A percentile compares a stretch with the other conserved stretches of the same genome.
Evolutionary conservation across 2,888 invertebrate species (phyloP).

Genomic region (Bugula neritina): DNA sequence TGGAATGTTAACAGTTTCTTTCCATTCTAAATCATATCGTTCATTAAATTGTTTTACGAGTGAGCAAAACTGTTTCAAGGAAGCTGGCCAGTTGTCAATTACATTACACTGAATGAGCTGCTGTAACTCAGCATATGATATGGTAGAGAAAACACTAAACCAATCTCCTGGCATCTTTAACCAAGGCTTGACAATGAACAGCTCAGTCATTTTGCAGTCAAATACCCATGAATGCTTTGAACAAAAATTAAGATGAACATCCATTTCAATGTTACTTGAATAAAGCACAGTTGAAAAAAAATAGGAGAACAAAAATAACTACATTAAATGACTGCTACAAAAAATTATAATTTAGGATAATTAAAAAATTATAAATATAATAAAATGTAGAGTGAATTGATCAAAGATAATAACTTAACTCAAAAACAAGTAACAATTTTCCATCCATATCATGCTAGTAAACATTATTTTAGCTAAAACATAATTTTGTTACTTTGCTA

Average conservation of each 20-base stretch:
- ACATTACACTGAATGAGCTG: neutral
- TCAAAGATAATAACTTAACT: too few relatives aligned
- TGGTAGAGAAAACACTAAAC: neutral
- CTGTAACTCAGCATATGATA: neutral
- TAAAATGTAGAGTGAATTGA: too few relatives aligned
- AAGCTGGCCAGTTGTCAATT: neutral
- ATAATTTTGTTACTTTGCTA: too few relatives aligned
- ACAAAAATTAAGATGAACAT: constrained; percentile 32
- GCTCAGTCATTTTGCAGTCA: constrained; percentile 42
- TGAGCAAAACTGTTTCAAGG: neutral
- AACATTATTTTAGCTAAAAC: too few relatives aligned
- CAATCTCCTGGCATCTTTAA: constrained; percentile 35
- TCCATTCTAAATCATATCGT: neutral
- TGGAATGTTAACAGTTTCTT: neutral
- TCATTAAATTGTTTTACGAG: neutral
- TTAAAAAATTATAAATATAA: too few relatives aligned
- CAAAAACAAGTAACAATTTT: too few relatives aligned
- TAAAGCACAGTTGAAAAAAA: too few relatives aligned
- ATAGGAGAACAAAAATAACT: too few relatives aligned
- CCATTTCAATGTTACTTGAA: neutral
- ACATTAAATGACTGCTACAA: too few relatives aligned
- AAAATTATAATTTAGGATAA: too few relatives aligned
- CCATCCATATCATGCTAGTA: too few relatives aligned
- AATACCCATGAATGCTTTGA: constrained; percentile 39
- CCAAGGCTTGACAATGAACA: constrained; percentile 37